Percentiles rank a stretch among this genome's conserved stretches.
Conservation (phyloP, 2,888 invertebrate species). For the Scotopteryx bipunctaria region DNA sequence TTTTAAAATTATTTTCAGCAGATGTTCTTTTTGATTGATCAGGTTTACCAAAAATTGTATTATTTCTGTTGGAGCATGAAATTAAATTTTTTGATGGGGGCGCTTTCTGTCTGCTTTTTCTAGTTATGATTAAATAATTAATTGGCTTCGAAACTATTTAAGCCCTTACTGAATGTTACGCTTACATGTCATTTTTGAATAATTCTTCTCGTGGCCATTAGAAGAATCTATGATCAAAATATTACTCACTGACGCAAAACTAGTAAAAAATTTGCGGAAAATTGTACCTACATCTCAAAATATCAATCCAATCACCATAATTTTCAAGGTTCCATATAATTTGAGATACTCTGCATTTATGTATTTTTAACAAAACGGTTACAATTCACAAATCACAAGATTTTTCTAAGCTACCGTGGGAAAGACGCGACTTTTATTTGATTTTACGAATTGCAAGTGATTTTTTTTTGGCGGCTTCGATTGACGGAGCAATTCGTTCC, state of each 20-base stretch:
- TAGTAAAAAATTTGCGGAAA: no score
- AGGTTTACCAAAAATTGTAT: conserved; percentile 61
- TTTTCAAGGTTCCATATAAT: conserved; percentile 2
- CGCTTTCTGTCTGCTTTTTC: conserved; percentile 15
- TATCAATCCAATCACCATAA: background rate
- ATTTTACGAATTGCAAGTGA: conserved; percentile 45
- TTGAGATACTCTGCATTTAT: background rate
- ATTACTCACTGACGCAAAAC: no score
- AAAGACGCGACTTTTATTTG: conserved; percentile 57
- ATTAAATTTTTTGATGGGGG: conserved; percentile 57
- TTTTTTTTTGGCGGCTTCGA: conserved; percentile 46
- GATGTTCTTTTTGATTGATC: conserved; percentile 77
- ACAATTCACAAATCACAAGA: conserved; percentile 7
- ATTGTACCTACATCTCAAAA: background rate
- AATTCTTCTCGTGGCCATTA: no score
- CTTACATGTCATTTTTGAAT: no score
- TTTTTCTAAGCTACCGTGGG: conserved; percentile 59
- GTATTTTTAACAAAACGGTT: background rate
- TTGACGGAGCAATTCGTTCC: conserved; percentile 64
- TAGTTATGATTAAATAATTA: background rate
- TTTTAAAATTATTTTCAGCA: conserved; percentile 80
- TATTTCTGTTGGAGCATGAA: conserved; percentile 71
- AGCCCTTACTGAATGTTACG: no score
- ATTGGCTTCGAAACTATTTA: no score
- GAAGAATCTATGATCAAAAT: no score